Evolutionary conservation across 2,113 vertebrate genomes (phyloP).

Genomic region (Ageneiosus marmoratus): DNA sequence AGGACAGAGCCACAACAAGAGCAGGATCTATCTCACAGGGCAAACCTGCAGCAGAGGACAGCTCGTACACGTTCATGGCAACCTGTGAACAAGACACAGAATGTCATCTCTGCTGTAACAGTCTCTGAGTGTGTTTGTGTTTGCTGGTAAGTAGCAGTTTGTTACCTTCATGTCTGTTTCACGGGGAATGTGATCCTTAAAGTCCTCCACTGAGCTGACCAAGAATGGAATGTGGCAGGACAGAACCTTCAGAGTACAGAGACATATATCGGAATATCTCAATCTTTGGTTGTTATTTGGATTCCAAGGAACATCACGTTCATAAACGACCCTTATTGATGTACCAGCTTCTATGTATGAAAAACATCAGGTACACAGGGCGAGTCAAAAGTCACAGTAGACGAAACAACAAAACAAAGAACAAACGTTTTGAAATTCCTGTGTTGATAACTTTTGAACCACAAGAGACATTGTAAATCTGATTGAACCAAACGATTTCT

Average conservation of each 20-base stretch:
- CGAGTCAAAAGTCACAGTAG: no score
- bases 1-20: constrained; percentile 94
- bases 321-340: not conserved
- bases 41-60: constrained; percentile 94
- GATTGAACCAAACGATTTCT: no score
- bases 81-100: constrained; percentile 72
- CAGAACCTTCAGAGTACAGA: constrained; percentile 78
- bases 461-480: no score
- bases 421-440: no score
- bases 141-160: not conserved
- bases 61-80: constrained; percentile 98
- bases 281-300: not conserved
- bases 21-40: constrained; percentile 98
- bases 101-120: not conserved
- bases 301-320: not conserved
- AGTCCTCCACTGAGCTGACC: constrained; percentile 98
- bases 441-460: no score
- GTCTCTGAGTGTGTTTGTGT: no score
- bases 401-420: no score
- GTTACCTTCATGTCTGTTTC: constrained; percentile 99
- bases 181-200: constrained; percentile 98
- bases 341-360: no score
- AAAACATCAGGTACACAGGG: no score
- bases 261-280: not conserved
- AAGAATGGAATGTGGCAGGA: constrained; percentile 99